These are phyloP conservation scores for Nothobranchius furzeri DNA, from an alignment of 2,113 vertebrate species.

Conservation along the genomic window DNA sequence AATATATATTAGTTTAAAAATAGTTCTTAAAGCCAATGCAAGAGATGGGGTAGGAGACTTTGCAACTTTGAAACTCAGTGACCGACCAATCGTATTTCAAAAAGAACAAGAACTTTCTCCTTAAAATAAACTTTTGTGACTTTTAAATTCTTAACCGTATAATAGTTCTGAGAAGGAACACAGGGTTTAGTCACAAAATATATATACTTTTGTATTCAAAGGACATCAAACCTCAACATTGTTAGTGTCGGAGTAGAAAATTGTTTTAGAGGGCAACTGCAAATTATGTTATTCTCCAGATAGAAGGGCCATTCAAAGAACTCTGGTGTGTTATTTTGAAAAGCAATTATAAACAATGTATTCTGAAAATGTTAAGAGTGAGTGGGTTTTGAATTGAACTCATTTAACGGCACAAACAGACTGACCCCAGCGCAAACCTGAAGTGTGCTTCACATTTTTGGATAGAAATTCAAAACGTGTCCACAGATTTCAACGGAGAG, in stretches of 20 bases:
- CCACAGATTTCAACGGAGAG: slow-evolving; percentile 21
- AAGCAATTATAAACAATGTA: slow-evolving; percentile 18
- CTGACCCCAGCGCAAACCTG: slow-evolving; percentile 28
- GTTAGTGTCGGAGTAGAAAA: slow-evolving; percentile 11
- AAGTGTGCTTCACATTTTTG: slow-evolving; percentile 20
- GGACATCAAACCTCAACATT: not conserved
- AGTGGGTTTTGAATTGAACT: slow-evolving; percentile 28
- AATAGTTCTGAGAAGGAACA: too few species aligned
- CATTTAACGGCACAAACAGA: slow-evolving; percentile 37
- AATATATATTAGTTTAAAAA: too few species aligned
- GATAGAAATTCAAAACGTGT: slow-evolving; percentile 11
- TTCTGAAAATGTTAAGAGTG: slow-evolving; percentile 27
- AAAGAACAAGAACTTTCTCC: too few species aligned
- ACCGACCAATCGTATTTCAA: too few species aligned
- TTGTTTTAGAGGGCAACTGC: slow-evolving; percentile 4
- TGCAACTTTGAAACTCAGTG: too few species aligned
- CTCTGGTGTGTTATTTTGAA: not conserved
- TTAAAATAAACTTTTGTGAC: too few species aligned
- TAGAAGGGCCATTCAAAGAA: slow-evolving; percentile 17
- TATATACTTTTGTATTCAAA: too few species aligned
- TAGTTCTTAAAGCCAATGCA: too few species aligned
- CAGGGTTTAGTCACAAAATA: too few species aligned
- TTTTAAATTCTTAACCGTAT: too few species aligned
- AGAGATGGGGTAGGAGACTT: too few species aligned
- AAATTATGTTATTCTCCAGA: slow-evolving; percentile 1